Evolutionary conservation across 2,113 vertebrate genomes (phyloP), one percentile per base, ranked within the genome.

Genomic region (Pterocles gutturalis): DNA sequence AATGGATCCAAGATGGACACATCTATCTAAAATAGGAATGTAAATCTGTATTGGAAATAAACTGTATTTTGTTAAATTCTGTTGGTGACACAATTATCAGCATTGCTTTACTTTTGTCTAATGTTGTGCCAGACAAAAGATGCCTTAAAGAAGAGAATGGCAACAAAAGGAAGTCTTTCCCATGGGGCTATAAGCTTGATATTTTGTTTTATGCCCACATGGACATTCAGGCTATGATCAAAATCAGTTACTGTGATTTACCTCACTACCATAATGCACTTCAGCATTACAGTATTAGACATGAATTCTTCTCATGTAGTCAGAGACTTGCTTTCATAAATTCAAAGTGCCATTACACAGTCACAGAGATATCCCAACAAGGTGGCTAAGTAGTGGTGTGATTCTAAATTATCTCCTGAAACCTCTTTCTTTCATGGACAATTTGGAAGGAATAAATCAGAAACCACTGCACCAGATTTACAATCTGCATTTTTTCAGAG

Each of bases 181-280:
- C 82, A 45, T 48, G 46, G 57, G 51, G 24, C 34, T 79, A 4
- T 49, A 51, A 76, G 22, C n/a, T 58, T 28, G 36, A 61, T 57
- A 33, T 21, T 85, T 92, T 60, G 28, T 65, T 82, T 87, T 78
- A 89, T 45, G 22, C 13, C 34, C 43, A 17, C 8, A 13, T 80
- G 55, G 48, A 55, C 58, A 17, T 58, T 82, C 58, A 94, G 45
- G 24, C 70, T 94, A 36, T 54, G 49, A 91, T 92, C 22, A 16
- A 82, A 95, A 77, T 21, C 16, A 46, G 61, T 88, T 90, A 62
- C 45, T 90, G 53, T 62, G 93, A 93, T 93, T 95, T 95, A 94
- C 53, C 51, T 90, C 71, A 28, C 86, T 94, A 67, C 75, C 84
- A 91, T 25, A 43, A 70, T 51, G 66, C 82, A 69, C 19, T 83